These are phyloP conservation scores for Oxyura jamaicensis DNA, from an alignment of 2,113 vertebrate species.

Conservation along the genomic window DNA sequence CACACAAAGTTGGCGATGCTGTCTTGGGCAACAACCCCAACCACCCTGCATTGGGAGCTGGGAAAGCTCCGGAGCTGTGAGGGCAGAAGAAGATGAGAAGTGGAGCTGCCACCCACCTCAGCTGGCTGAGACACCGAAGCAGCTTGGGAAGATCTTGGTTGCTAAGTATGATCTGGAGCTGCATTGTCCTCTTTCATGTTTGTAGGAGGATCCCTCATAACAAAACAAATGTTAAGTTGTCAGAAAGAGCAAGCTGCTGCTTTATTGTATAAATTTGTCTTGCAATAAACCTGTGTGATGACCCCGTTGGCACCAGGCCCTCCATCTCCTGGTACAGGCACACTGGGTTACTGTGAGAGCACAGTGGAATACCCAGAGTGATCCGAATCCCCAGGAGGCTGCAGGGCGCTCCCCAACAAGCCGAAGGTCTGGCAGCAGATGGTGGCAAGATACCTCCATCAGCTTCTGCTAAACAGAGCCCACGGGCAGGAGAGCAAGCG, in stretches of 20 bases:
- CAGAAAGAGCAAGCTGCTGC: background rate
- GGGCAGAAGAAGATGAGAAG: background rate
- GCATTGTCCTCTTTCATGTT: background rate
- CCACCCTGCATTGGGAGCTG: background rate
- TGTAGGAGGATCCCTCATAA: background rate
- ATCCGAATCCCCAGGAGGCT: background rate
- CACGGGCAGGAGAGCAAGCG: too few species aligned
- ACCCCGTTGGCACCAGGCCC: background rate
- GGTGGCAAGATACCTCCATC: background rate
- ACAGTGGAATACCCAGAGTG: background rate
- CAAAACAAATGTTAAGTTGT: background rate
- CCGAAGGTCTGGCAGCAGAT: background rate
- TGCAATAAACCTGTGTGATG: background rate
- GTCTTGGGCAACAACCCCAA: background rate
- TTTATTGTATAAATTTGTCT: background rate
- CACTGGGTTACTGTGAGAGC: background rate
- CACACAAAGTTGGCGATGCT: rapidly evolving
- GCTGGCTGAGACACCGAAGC: background rate
- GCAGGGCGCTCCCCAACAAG: background rate
- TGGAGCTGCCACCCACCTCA: background rate
- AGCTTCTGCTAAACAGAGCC: background rate
- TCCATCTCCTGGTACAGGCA: rapidly evolving
- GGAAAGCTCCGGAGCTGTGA: background rate
- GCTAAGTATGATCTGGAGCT: background rate
- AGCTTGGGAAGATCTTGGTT: background rate